Conservation (phyloP, 2,888 invertebrate species). For the Cacoxenus indagator region DNA sequence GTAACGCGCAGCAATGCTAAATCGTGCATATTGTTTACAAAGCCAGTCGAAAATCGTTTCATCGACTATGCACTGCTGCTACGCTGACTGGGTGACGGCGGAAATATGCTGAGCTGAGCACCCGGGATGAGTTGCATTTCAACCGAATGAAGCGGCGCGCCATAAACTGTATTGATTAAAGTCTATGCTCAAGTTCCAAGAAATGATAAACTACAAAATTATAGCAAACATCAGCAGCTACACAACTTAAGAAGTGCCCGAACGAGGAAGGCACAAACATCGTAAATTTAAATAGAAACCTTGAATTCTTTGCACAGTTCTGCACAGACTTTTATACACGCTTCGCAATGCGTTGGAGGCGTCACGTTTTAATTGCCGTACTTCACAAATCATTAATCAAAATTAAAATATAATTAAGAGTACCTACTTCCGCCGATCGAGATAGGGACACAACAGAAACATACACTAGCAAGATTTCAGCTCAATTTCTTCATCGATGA, state of each 20-base stretch:
- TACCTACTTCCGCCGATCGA: background rate
- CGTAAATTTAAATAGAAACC: background rate
- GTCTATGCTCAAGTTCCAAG: no score
- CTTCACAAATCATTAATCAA: constrained; percentile 61
- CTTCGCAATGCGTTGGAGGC: constrained; percentile 31
- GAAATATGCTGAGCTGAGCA: no score
- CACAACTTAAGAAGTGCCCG: background rate
- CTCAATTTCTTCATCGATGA: constrained; percentile 8
- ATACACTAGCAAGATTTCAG: background rate
- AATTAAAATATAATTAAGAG: constrained; percentile 61
- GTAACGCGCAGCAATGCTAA: constrained; percentile 58
- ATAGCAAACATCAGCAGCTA: background rate
- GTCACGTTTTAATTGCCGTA: constrained; percentile 59
- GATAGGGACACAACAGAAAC: background rate
- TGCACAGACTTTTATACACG: background rate
- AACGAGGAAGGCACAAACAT: background rate
- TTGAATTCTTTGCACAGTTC: background rate
- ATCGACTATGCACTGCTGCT: constrained; percentile 48
- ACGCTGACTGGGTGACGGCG: constrained; percentile 37
- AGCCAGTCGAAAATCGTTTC: constrained; percentile 61
- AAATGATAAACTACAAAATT: constrained; percentile 14
- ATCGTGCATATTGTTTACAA: constrained; percentile 62
- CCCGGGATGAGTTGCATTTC: constrained; percentile 1
- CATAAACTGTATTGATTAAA: constrained; percentile 10
- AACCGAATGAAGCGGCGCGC: constrained; percentile 2